Evolutionary conservation across 2,113 vertebrate species (phyloP).

Genomic region (Opisthocomus hoazin): DNA sequence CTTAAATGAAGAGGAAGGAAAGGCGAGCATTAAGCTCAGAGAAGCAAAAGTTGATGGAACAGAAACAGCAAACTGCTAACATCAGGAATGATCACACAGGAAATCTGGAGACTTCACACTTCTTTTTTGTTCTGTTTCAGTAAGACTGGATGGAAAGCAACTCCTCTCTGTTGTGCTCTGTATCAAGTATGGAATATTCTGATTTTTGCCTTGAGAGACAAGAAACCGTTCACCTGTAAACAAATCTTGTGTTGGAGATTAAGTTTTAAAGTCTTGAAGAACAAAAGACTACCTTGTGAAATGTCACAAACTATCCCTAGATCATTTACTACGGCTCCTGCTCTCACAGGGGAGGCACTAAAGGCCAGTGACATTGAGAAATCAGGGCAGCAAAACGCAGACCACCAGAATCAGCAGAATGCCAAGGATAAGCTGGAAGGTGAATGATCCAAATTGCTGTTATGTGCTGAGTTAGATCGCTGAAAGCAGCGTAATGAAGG

Average conservation of each 20-base stretch:
- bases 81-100: neutral
- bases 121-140: neutral
- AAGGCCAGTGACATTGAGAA: neutral
- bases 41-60: neutral
- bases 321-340: neutral
- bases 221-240: neutral
- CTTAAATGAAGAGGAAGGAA: neutral
- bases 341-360: neutral
- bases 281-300: neutral
- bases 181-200: fast-evolving
- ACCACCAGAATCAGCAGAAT: constrained; percentile 27
- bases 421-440: constrained; percentile 1
- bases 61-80: neutral
- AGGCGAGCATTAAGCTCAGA: neutral
- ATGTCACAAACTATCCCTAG: neutral
- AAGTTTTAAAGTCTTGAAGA: neutral
- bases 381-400: neutral
- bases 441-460: neutral
- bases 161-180: neutral
- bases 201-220: neutral
- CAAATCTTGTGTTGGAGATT: neutral
- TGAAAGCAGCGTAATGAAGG: neutral
- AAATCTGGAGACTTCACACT: neutral
- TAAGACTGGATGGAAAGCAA: neutral
- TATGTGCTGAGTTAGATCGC: neutral